Conservation (phyloP, 92 coral and sea anemone species). For the Hydrozoanthus gracilis region DNA sequence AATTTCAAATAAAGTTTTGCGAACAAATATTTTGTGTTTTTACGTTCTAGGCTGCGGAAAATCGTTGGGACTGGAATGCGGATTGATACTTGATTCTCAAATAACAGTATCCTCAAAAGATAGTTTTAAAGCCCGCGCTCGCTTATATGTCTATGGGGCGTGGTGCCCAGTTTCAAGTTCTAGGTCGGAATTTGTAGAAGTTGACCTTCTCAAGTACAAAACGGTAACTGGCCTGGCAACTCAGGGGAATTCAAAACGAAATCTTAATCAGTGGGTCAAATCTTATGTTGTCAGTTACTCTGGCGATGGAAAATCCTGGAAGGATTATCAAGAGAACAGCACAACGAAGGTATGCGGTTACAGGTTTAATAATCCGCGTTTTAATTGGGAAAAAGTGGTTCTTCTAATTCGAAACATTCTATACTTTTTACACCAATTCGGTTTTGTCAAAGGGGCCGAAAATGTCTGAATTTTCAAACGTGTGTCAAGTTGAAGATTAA, state of each 20-base stretch:
- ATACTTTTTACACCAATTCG: too few relatives aligned
- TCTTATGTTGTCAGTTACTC: slow-evolving; percentile 57
- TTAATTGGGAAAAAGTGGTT: too few relatives aligned
- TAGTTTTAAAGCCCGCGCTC: not conserved
- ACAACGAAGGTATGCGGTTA: slow-evolving; percentile 33
- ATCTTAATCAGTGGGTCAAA: slow-evolving; percentile 57
- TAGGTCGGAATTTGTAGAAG: slow-evolving; percentile 47
- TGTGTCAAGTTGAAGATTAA: too few relatives aligned
- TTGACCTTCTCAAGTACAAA: slow-evolving; percentile 38
- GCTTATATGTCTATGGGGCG: slow-evolving; percentile 53
- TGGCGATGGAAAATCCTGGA: slow-evolving; percentile 49
- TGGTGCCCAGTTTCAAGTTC: slow-evolving; percentile 52
- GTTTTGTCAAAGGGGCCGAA: too few relatives aligned
- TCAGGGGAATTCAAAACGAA: slow-evolving; percentile 57
- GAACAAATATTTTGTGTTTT: too few relatives aligned
- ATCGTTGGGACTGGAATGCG: slow-evolving; percentile 6
- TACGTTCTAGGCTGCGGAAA: slow-evolving; percentile 5
- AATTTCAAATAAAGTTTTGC: too few relatives aligned
- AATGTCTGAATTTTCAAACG: too few relatives aligned
- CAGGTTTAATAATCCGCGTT: too few relatives aligned
- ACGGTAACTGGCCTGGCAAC: slow-evolving; percentile 70
- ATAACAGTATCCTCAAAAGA: slow-evolving; percentile 9
- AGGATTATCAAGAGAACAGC: slow-evolving; percentile 33
- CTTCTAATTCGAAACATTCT: too few relatives aligned
- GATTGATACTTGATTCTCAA: not conserved